Evolutionary conservation across 2,113 vertebrate species (phyloP).

Genomic region (Prinia subflava): DNA sequence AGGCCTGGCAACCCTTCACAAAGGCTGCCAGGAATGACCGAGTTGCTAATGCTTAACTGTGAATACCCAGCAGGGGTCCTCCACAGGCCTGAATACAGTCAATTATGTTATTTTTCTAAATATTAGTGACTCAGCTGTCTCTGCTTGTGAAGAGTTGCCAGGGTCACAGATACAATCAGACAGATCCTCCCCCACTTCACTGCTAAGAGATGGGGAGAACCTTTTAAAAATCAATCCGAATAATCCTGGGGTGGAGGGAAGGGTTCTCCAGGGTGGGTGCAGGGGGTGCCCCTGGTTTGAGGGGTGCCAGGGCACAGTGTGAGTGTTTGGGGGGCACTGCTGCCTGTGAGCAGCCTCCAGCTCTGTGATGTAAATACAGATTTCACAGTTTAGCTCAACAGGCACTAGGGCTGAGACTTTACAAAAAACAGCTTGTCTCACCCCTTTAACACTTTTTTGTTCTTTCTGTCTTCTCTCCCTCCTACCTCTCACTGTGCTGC

Average conservation of each 20-base stretch:
- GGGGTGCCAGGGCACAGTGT: neutral
- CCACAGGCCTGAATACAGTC: conserved; percentile 63
- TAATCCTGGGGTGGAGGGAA: neutral
- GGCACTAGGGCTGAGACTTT: neutral
- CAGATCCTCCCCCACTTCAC: neutral
- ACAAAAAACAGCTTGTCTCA: neutral
- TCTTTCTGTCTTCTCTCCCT: neutral
- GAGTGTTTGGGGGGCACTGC: neutral
- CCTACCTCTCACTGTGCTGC: neutral
- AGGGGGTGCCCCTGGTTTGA: fast-evolving
- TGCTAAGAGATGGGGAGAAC: neutral
- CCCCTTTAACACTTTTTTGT: neutral
- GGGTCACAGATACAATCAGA: conserved; percentile 65
- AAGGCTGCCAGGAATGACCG: conserved; percentile 62
- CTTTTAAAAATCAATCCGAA: neutral
- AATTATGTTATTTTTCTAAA: conserved; percentile 75
- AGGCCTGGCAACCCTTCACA: conserved; percentile 59
- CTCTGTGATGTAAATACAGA: neutral
- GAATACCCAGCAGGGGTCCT: conserved; percentile 64
- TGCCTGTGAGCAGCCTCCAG: neutral
- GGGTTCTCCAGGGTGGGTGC: neutral
- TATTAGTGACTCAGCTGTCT: conserved; percentile 74
- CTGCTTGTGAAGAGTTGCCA: conserved; percentile 68
- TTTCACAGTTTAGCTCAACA: neutral
- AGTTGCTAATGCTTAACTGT: conserved; percentile 66